phyloP scores from a whole-genome alignment of 2,888 invertebrate genomes.

The Muschampia plurimacula region DNA sequence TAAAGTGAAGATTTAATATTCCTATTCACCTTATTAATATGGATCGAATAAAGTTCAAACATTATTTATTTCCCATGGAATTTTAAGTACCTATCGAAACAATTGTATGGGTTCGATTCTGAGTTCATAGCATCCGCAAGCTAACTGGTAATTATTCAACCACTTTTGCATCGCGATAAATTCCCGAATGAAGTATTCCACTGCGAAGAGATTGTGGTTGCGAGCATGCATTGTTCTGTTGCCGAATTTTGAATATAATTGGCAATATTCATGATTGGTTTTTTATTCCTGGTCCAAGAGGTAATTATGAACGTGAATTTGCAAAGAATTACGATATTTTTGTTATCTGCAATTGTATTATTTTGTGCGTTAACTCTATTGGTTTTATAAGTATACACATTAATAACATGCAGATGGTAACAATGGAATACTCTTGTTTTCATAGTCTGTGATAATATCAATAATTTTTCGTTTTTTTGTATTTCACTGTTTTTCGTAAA shows the following conservation, averaged over 20 bases:
- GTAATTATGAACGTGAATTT: not conserved
- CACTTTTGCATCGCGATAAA: conserved; percentile 36
- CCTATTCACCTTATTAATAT: too few species aligned
- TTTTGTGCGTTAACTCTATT: too few species aligned
- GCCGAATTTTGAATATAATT: conserved; percentile 4
- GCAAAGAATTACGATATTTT: not conserved
- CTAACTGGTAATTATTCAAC: conserved; percentile 39
- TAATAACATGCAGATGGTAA: too few species aligned
- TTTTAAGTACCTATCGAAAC: not conserved
- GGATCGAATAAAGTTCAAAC: too few species aligned
- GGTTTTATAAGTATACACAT: too few species aligned
- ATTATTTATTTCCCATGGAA: too few species aligned
- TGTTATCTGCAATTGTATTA: not conserved
- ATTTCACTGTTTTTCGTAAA: not conserved
- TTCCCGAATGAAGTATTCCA: conserved; percentile 28
- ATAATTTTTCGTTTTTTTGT: not conserved
- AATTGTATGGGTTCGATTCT: not conserved
- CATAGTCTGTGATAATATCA: too few species aligned
- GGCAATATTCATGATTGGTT: conserved; percentile 3
- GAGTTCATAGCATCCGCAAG: conserved; percentile 1
- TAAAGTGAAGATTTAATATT: too few species aligned
- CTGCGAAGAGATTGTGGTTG: conserved; percentile 4
- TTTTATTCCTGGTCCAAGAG: conserved; percentile 2
- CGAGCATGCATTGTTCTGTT: conserved; percentile 5
- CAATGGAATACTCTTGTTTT: too few species aligned